Conservation (phyloP, 2,113 vertebrate species). For the Boleophthalmus pectinirostris region DNA sequence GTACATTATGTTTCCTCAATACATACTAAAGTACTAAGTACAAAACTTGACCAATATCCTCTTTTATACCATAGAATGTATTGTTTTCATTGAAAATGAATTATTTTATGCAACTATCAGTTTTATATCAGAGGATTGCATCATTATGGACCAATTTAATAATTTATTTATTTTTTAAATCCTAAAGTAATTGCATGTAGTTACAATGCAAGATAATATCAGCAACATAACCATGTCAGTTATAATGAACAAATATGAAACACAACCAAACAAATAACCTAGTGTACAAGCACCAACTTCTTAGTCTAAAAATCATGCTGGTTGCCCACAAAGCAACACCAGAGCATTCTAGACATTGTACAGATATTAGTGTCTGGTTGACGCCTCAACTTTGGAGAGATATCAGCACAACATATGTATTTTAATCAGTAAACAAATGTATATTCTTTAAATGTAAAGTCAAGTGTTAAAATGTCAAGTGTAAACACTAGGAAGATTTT, state of each 20-base stretch:
- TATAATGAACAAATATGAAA: neutral
- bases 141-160: neutral
- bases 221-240: neutral
- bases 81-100: neutral
- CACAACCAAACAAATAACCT: neutral
- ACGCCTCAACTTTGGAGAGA: neutral
- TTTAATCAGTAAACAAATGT: neutral
- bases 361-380: neutral
- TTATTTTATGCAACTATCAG: neutral
- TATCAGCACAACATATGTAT: neutral
- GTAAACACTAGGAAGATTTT: neutral
- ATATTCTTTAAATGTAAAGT: neutral
- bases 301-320: neutral
- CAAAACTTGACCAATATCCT: neutral
- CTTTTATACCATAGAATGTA: neutral
- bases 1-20: neutral
- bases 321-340: too few species aligned
- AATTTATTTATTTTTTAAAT: neutral
- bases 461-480: too few species aligned
- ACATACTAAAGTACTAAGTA: neutral
- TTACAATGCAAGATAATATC: neutral
- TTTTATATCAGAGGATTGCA: neutral
- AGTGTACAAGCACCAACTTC: neutral
- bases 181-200: neutral
- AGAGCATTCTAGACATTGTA: neutral